Base-by-base conservation (phyloP, 2,797 vertebrate genomes). In the Spinibarbus caldwelli region DNA sequence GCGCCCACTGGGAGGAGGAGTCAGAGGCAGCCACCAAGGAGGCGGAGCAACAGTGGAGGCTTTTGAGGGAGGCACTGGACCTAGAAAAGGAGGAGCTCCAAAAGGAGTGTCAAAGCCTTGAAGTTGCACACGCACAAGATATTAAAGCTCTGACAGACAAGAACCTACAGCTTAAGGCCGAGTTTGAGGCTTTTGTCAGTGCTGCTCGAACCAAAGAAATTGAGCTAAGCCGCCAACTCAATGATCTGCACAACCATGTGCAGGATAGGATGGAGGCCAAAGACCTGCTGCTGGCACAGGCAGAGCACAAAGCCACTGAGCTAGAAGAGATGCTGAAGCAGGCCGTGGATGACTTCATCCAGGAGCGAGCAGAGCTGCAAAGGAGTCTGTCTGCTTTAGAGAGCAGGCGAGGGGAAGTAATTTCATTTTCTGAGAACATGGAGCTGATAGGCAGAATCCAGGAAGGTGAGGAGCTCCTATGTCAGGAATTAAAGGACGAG, bases 141-240 rank as follows among this genome's bases (percentile, higher is more conserved):
- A 59, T 95, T 68, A 93, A 95, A 73, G 90, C 89, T 1, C 41
- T 96, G n/a, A 88, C 82, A 54, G 77, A 57, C 0, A 95, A 95
- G 90, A 97, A 94, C 70, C 88, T 94, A 86, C 92, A 92, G 66
- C 93, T 98, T 17, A 93, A 96, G 54, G 93, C 89, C 6, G 95
- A 97, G 59, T 89, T 98, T 36, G 91, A 84, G 0, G 90, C 94
- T 1, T 87, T 94, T 0, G 90, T 91, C 54, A 86, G 78, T 0
- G n/a, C 78, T 38, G 92, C 95, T 0, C 95, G 95, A 90, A 92
- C 88, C 19, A 94, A 93, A 85, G 96, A 96, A 68, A 92, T 91
- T 8, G 93, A 93, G 19, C 93, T 97, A 29, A 94, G 89, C 0
- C 87, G 76, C 78, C 93, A 96, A 90, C 92, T 97, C 21, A 91